Evolutionary conservation across 2,888 invertebrate species (phyloP).

Genomic region (Dioctria rufipes): DNA sequence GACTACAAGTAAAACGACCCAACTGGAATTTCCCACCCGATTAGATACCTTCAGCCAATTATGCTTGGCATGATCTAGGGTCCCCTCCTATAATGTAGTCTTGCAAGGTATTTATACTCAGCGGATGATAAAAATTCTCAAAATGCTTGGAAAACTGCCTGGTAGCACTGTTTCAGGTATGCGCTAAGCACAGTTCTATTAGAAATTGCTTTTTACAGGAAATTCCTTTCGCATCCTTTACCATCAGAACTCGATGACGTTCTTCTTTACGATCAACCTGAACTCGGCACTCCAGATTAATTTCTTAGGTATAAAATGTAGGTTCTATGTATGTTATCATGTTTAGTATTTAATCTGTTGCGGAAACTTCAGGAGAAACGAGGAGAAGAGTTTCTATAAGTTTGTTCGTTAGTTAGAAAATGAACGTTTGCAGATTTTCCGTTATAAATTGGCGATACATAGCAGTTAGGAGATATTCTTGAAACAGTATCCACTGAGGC

Average conservation of each 20-base stretch:
- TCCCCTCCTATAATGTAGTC: background rate
- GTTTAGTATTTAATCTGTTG: background rate
- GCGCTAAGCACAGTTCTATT: conserved; percentile 11
- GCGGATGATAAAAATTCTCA: conserved; percentile 23
- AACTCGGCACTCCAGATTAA: background rate
- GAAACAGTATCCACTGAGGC: no score
- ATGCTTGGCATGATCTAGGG: conserved; percentile 41
- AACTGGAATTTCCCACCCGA: conserved; percentile 41
- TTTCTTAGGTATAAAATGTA: background rate
- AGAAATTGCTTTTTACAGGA: conserved; percentile 28
- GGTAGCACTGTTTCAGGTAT: background rate
- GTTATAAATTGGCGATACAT: no score
- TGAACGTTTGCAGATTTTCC: no score
- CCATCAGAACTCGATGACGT: background rate
- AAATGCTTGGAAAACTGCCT: background rate
- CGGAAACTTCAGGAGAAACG: background rate
- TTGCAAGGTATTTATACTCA: conserved; percentile 8
- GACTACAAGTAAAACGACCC: background rate
- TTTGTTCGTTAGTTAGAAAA: no score
- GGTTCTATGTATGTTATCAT: background rate
- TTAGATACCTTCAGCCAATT: conserved; percentile 35
- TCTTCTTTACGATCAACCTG: background rate
- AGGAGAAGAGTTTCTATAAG: no score
- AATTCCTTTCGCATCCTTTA: conserved; percentile 4
- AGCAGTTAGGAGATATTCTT: no score